Evolutionary conservation across 2,113 vertebrate genomes (phyloP), one percentile per base, ranked within the genome.

Genomic region (Hassar affinis): DNA sequence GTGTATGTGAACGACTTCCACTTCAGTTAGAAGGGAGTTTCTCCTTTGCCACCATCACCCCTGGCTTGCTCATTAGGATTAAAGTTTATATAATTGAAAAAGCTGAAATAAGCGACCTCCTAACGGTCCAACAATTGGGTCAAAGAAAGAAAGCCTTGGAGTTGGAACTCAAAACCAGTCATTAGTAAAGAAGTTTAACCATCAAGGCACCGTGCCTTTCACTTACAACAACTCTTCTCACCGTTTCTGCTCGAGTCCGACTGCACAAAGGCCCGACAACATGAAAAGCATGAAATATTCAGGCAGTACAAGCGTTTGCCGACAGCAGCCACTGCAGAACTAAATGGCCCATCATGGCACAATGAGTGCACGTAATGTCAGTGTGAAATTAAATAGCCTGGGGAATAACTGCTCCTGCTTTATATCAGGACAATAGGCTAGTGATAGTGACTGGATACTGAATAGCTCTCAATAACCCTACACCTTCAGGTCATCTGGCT

Each of bases 241-340:
- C 33, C 5, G 20, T 15, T 59, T 38, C 52, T 3, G 12, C 22
- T 38, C 14, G 25, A 45, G 2, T 62, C 42, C 42, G 22, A 25
- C 18, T 15, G 71, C 33, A 82, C 56, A 66, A 61, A 71, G 11
- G 30, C 1, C 18, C 25, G 45, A 47, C 15, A 18, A 56, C 30
- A 77, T 77, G 30, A 77, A 56, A 54, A 18, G 38, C 57, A 82
- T 87, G 15, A 89, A 88, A 88, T 81, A 88, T 89, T 87, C 66
- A 89, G n/a, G 14, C 51, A 62, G 75, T 59, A 68, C 75, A 81
- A 22, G 54, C 76, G 38, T 68, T 76, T 38, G n/a, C 78, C 61
- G 22, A 87, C 77, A 86, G 38, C 75, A 82, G 77, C 27, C 82
- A 56, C 72, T 82, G 81, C 83, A 79, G 68, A 27, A 82, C 33